Evolutionary conservation across 2,113 vertebrate species (phyloP).

Genomic region (Thryonomys swinderianus): DNA sequence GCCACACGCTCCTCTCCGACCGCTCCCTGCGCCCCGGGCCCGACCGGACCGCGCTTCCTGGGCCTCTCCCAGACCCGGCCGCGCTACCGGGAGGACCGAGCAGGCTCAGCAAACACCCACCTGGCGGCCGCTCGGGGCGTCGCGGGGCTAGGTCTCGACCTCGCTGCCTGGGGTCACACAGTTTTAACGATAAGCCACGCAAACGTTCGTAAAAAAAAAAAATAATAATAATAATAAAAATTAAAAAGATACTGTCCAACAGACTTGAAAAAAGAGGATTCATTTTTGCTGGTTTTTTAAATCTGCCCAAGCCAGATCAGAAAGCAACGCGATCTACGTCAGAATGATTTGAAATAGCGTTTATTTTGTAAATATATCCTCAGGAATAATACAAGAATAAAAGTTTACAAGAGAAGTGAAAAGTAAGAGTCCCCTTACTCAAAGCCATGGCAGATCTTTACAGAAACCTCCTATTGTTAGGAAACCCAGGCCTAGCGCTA

Average conservation of each 20-base stretch:
- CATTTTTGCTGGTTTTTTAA: not conserved
- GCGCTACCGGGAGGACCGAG: not conserved
- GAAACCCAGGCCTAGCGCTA: not conserved
- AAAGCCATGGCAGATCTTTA: not conserved
- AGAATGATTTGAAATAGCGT: constrained; percentile 20
- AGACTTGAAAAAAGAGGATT: not conserved
- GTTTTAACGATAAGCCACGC: not conserved
- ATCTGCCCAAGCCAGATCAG: not conserved
- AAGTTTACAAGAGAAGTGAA: constrained; percentile 1
- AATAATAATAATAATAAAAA: no score
- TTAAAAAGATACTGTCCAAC: not conserved
- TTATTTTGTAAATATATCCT: not conserved
- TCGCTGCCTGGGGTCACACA: constrained; percentile 1
- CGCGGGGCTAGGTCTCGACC: not conserved
- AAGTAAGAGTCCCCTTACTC: not conserved
- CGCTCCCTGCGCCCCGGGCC: not conserved
- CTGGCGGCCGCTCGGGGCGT: not conserved
- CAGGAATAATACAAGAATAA: constrained; percentile 32
- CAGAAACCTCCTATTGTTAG: not conserved
- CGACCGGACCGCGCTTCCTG: constrained; percentile 15
- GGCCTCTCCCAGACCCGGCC: not conserved
- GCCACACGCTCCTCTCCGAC: not conserved
- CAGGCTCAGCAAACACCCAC: not conserved
- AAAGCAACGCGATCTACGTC: constrained; percentile 19
- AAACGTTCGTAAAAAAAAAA: not conserved